Conservation (phyloP, 1,140 invertebrate species). For the Forficula auricularia region DNA sequence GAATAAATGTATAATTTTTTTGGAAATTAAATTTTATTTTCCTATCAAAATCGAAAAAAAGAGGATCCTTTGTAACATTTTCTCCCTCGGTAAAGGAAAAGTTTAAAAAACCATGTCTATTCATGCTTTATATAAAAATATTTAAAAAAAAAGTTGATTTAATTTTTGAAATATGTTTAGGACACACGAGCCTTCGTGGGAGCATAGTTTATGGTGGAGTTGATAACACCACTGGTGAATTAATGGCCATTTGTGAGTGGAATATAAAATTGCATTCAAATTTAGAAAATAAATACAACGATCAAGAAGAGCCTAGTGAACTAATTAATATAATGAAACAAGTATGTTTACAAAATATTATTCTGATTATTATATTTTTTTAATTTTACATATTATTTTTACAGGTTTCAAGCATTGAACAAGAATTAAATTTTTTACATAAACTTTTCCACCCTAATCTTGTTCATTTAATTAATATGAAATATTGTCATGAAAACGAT, state of each 20-base stretch:
- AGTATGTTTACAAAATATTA: slow-evolving; percentile 17
- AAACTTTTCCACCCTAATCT: slow-evolving; percentile 52
- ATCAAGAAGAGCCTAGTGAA: slow-evolving; percentile 20
- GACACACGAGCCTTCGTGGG: slow-evolving; percentile 43
- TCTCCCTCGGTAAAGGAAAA: too few species aligned
- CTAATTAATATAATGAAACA: slow-evolving; percentile 32
- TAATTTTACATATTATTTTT: slow-evolving; percentile 6
- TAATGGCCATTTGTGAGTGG: slow-evolving; percentile 54
- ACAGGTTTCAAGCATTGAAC: slow-evolving; percentile 41
- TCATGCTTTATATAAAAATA: too few species aligned
- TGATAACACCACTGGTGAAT: slow-evolving; percentile 43
- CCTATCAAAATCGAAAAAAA: too few species aligned
- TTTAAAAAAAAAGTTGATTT: too few species aligned
- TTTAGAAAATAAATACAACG: too few species aligned
- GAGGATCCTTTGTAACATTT: too few species aligned
- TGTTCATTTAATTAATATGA: slow-evolving; percentile 51
- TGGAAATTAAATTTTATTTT: too few species aligned
- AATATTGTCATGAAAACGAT: slow-evolving; percentile 36
- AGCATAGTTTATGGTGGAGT: slow-evolving; percentile 50
- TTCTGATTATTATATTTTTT: slow-evolving; percentile 1
- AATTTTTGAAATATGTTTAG: too few species aligned
- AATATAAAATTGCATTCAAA: slow-evolving; percentile 27
- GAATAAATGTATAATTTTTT: too few species aligned
- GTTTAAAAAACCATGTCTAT: too few species aligned
- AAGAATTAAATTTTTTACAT: slow-evolving; percentile 47